Percentiles rank a stretch among this genome's conserved stretches.
phyloP scores from a whole-genome alignment of 1,140 invertebrate genomes.

The Drosophila fuyamai region DNA sequence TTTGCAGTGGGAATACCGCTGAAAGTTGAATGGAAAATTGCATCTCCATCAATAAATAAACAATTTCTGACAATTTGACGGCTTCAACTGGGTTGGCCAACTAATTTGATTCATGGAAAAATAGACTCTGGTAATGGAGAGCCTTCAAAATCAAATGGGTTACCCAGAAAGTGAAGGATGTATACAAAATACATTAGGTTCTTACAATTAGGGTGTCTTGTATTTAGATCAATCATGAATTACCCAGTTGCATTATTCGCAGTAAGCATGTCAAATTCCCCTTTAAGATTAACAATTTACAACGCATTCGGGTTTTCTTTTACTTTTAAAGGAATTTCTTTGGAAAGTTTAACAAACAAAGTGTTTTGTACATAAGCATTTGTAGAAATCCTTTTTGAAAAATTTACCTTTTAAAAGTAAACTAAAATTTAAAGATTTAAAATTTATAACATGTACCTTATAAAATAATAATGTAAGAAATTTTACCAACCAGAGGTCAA shows the following conservation, averaged over 20 bases:
- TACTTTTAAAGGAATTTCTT: too few species aligned
- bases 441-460: too few species aligned
- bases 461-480: too few species aligned
- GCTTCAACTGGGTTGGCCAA: neutral
- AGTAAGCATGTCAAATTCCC: neutral
- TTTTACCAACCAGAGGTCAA: too few species aligned
- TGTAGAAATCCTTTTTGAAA: too few species aligned
- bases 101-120: too few species aligned
- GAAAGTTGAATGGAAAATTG: constrained; percentile 32
- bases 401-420: too few species aligned
- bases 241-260: neutral
- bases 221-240: neutral
- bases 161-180: neutral
- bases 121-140: neutral
- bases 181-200: neutral
- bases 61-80: constrained; percentile 17
- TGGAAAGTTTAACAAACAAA: too few species aligned
- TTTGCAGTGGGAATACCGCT: constrained; percentile 10
- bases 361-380: too few species aligned
- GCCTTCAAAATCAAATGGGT: constrained; percentile 3
- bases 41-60: constrained; percentile 23
- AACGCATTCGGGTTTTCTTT: neutral
- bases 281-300: neutral
- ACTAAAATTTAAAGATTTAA: too few species aligned
- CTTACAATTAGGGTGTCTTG: neutral